Conservation (phyloP, 2,888 invertebrate genomes). For the Allophyes oxyacanthae region DNA sequence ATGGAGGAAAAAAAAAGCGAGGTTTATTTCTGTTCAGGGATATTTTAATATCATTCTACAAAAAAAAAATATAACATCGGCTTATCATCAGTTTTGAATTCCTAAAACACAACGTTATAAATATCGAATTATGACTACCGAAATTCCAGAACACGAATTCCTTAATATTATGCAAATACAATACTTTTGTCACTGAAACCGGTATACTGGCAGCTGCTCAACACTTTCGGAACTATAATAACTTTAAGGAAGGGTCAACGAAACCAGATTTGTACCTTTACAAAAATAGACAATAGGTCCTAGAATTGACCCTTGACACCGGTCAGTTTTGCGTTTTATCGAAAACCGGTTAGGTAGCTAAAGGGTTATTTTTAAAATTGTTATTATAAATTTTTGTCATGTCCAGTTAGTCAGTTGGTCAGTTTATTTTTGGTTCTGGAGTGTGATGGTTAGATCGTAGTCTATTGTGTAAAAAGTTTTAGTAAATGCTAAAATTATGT, state of each 20-base stretch:
- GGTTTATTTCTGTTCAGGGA: no score
- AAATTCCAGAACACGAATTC: slow-evolving; percentile 50
- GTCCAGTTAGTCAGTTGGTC: slow-evolving; percentile 72
- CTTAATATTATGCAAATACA: slow-evolving; percentile 56
- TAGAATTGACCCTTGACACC: slow-evolving; percentile 83
- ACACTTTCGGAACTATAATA: slow-evolving; percentile 67
- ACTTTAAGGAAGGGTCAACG: slow-evolving; percentile 86
- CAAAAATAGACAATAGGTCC: slow-evolving; percentile 77
- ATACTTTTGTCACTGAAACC: slow-evolving; percentile 68
- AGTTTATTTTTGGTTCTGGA: slow-evolving; percentile 74
- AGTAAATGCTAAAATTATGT: slow-evolving; percentile 22
- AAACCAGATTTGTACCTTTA: slow-evolving; percentile 86
- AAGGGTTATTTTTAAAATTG: slow-evolving; percentile 75
- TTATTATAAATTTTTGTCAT: slow-evolving; percentile 68
- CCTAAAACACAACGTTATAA: slow-evolving; percentile 16
- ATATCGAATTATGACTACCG: slow-evolving; percentile 38
- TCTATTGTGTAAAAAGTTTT: slow-evolving; percentile 46
- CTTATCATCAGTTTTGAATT: slow-evolving; percentile 20
- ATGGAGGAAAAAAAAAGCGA: no score
- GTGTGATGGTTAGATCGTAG: slow-evolving; percentile 57
- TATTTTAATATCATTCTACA: no score
- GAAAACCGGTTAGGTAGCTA: slow-evolving; percentile 78
- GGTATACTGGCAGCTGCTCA: slow-evolving; percentile 79
- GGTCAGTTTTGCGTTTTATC: slow-evolving; percentile 78
- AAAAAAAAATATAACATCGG: not conserved